Percentiles rank a stretch among this genome's conserved stretches.
Conservation (phyloP, 2,113 vertebrate genomes). For the Thryonomys swinderianus region DNA sequence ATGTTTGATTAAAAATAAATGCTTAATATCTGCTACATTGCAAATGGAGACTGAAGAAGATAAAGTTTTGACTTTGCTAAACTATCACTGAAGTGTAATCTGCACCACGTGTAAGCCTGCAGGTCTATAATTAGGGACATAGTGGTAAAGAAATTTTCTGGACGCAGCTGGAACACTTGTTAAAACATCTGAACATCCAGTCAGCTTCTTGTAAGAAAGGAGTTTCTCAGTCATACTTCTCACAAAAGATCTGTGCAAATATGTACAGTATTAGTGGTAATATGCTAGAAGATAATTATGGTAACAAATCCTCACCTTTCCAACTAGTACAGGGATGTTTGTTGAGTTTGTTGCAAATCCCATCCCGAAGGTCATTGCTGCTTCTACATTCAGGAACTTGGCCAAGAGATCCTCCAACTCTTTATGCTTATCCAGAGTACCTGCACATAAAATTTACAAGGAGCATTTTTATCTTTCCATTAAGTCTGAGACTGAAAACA, state of each 20-base stretch:
- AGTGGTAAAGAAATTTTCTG: not conserved
- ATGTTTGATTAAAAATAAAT: not conserved
- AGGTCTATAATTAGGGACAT: not conserved
- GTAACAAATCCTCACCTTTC: constrained; percentile 89
- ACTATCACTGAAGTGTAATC: not conserved
- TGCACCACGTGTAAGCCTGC: not conserved
- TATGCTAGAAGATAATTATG: not conserved
- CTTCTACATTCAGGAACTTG: constrained; percentile 92
- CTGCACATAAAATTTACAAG: constrained; percentile 83
- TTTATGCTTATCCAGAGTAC: constrained; percentile 91
- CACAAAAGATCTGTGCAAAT: not conserved
- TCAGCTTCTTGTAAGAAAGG: not conserved
- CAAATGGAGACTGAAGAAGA: not conserved
- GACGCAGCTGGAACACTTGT: not conserved
- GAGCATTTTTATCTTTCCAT: not conserved
- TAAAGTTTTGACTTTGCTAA: constrained; percentile 28
- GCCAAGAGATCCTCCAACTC: constrained; percentile 93
- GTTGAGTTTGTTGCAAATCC: constrained; percentile 97
- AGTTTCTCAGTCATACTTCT: not conserved
- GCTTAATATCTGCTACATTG: not conserved
- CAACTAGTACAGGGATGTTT: constrained; percentile 96
- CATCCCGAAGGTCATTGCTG: constrained; percentile 94
- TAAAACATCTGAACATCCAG: not conserved
- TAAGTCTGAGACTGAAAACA: not conserved
- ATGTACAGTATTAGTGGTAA: constrained; percentile 24